Evolutionary conservation across 37 sponge, comb jelly and placozoan species (phyloP).

Genomic region (Lycopodina hypogea): DNA sequence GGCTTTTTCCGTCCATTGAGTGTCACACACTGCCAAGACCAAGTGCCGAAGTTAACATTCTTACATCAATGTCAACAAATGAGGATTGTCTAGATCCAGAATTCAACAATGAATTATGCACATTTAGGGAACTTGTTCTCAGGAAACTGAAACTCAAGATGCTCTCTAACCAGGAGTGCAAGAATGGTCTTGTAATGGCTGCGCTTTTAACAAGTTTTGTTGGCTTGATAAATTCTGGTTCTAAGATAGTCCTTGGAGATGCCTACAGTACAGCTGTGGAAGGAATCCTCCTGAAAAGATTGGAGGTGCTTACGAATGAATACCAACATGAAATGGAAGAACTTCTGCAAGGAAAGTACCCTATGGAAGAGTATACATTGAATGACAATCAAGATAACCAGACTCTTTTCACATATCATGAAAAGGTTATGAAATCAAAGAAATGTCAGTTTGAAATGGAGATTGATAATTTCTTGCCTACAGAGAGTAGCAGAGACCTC

Average conservation of each 20-base stretch:
- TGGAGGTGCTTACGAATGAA: not conserved
- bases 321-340: not conserved
- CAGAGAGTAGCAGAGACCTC: not conserved
- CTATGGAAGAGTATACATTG: not conserved
- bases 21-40: slow-evolving; percentile 3
- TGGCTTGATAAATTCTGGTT: not conserved
- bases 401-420: not conserved
- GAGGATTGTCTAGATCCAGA: not conserved
- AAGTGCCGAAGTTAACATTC: not conserved
- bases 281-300: not conserved
- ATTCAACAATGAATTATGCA: not conserved
- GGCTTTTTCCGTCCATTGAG: slow-evolving; percentile 3
- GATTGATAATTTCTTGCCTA: not conserved
- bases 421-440: not conserved
- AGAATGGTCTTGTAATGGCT: not conserved
- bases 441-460: not conserved
- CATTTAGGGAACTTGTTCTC: not conserved
- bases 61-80: not conserved
- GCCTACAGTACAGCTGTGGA: not conserved
- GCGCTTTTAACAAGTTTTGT: not conserved
- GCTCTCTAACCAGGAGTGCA: not conserved
- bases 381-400: not conserved
- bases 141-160: not conserved
- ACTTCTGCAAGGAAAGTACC: not conserved
- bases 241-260: not conserved